phyloP scores from a whole-genome alignment of 2,797 vertebrate genomes.

The Coilia nasus region DNA sequence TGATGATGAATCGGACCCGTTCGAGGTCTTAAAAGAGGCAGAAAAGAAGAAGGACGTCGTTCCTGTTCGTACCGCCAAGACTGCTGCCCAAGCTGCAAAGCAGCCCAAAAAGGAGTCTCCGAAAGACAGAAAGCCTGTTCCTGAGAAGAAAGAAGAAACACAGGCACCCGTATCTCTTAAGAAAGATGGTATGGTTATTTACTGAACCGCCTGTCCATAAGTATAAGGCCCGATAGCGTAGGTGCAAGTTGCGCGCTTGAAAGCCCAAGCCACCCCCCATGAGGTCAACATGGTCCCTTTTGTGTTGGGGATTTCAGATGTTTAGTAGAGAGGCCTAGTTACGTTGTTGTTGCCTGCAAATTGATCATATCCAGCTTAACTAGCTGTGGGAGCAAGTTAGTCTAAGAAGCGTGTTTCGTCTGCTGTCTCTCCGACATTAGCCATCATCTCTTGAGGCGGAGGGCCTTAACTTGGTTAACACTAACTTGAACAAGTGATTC shows the following conservation, averaged over 20 bases:
- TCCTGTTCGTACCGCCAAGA: conserved; percentile 83
- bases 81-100: conserved; percentile 84
- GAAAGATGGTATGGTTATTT: conserved; percentile 85
- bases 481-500: neutral
- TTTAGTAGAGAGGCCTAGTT: neutral
- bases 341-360: neutral
- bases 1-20: conserved; percentile 96
- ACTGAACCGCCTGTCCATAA: neutral
- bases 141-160: conserved; percentile 86
- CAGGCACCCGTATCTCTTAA: conserved; percentile 86
- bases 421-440: neutral
- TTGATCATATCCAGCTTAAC: neutral
- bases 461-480: neutral
- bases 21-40: conserved; percentile 91
- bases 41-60: conserved; percentile 91
- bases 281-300: conserved; percentile 69
- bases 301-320: conserved; percentile 37
- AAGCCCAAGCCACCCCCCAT: conserved; percentile 60
- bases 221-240: neutral
- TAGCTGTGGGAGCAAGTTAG: neutral
- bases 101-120: conserved; percentile 91
- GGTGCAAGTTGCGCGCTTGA: conserved; percentile 32
- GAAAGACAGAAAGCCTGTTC: conserved; percentile 89
- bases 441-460: neutral
- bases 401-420: neutral